Conservation (phyloP, 2,888 invertebrate genomes). For the Cremastobaeus sp. region DNA sequence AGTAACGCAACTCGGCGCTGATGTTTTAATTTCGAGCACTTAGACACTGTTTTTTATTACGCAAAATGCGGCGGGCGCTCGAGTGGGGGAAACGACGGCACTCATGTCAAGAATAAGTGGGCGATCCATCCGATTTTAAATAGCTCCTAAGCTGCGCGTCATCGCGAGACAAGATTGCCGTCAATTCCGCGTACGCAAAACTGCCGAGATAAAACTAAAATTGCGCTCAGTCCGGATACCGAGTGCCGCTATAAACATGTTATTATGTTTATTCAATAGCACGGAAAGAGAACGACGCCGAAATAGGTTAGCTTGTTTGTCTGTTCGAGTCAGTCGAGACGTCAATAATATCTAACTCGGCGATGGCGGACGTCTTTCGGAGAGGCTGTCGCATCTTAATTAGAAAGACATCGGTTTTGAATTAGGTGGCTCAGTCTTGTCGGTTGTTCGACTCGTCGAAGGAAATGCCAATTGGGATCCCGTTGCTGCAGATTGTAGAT, state of each 20-base stretch:
- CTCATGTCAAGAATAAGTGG: conserved; percentile 38
- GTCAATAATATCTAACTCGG: conserved; percentile 1
- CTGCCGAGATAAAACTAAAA: not conserved
- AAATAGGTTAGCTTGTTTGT: too few relatives aligned
- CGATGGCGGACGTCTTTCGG: too few relatives aligned
- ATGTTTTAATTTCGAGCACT: too few relatives aligned
- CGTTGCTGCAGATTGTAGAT: conserved; percentile 14
- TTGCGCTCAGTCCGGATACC: not conserved
- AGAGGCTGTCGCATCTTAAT: conserved; percentile 7
- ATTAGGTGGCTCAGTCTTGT: conserved; percentile 11
- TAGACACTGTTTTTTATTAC: too few relatives aligned
- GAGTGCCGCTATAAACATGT: too few relatives aligned
- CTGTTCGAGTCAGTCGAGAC: too few relatives aligned
- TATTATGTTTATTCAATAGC: too few relatives aligned
- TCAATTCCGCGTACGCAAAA: conserved; percentile 16
- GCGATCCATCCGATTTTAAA: conserved; percentile 46
- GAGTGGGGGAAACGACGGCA: not conserved
- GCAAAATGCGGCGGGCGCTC: too few relatives aligned
- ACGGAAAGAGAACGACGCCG: too few relatives aligned
- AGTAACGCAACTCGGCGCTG: too few relatives aligned
- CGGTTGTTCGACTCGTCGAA: conserved; percentile 15
- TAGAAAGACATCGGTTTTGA: conserved; percentile 10
- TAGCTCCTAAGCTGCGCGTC: conserved; percentile 47
- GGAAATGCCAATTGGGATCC: conserved; percentile 12
- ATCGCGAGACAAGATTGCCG: conserved; percentile 42